Conservation (phyloP, 2,888 invertebrate genomes). For the Sycophila texana region DNA sequence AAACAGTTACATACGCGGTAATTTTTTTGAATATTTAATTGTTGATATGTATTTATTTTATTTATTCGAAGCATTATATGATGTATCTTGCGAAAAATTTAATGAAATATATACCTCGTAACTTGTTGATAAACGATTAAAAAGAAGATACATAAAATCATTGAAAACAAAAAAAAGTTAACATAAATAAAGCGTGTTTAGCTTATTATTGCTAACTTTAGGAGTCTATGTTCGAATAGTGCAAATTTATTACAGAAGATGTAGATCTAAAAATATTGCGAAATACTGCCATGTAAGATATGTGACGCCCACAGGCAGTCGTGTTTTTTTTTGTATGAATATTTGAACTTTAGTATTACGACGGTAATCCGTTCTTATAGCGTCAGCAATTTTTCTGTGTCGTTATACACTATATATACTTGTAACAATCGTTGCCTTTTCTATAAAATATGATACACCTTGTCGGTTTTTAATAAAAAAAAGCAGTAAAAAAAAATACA, state of each 20-base stretch:
- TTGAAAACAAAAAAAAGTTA: conserved; percentile 26
- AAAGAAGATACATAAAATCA: conserved; percentile 46
- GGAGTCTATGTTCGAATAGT: conserved; percentile 40
- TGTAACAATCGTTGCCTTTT: conserved; percentile 58
- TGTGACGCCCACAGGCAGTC: conserved; percentile 29
- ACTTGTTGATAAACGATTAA: conserved; percentile 39
- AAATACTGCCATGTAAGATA: conserved; percentile 57
- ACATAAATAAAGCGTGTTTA: conserved; percentile 33
- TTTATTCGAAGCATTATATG: conserved; percentile 20
- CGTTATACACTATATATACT: conserved; percentile 52
- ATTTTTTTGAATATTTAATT: conserved; percentile 49
- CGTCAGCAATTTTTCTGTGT: conserved; percentile 48
- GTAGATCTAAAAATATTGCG: conserved; percentile 45
- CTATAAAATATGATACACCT: conserved; percentile 53
- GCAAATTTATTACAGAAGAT: conserved; percentile 50
- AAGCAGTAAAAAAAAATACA: conserved; percentile 4
- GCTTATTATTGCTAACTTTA: conserved; percentile 45
- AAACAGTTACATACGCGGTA: conserved; percentile 17
- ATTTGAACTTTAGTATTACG: conserved; percentile 48
- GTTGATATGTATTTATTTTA: conserved; percentile 47
- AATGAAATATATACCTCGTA: conserved; percentile 29
- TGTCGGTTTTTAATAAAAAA: conserved; percentile 48
- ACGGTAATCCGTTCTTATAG: conserved; percentile 40
- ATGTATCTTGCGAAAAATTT: conserved; percentile 19
- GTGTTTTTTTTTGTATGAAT: conserved; percentile 47